These are phyloP conservation scores for Xyrauchen texanus DNA, from an alignment of 2,113 vertebrate species.

Conservation along the genomic window DNA sequence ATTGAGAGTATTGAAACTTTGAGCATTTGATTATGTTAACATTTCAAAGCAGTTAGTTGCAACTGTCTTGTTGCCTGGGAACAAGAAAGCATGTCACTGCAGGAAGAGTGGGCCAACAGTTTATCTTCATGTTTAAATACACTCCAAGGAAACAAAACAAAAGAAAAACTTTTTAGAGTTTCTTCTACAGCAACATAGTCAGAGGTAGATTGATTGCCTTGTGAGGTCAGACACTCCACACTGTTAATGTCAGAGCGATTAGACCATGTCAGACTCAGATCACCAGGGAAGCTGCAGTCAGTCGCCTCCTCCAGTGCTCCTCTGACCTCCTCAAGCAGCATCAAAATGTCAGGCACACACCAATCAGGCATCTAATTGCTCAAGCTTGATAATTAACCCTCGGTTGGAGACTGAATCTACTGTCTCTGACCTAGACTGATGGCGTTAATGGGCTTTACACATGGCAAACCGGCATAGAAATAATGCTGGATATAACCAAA, in stretches of 20 bases:
- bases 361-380: constrained; percentile 38
- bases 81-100: constrained; percentile 49
- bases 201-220: constrained; percentile 1
- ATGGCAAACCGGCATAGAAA: too few species aligned
- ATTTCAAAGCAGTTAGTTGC: constrained; percentile 39
- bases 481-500: neutral
- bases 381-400: constrained; percentile 40
- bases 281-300: constrained; percentile 16
- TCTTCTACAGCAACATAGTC: neutral
- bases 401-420: constrained; percentile 19
- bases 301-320: constrained; percentile 22
- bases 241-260: constrained; percentile 31
- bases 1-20: too few species aligned
- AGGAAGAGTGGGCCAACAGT: constrained; percentile 40
- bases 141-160: neutral
- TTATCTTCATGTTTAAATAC: constrained; percentile 49
- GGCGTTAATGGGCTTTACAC: neutral
- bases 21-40: neutral
- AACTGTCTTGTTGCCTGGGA: constrained; percentile 54
- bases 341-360: constrained; percentile 41
- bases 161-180: constrained; percentile 20
- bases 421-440: neutral
- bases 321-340: constrained; percentile 18
- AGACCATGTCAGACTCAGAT: constrained; percentile 36
- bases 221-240: constrained; percentile 29